Evolutionary conservation across 2,113 vertebrate species (phyloP), one percentile per base, ranked within the genome.

Genomic region (Dasyornis broadbenti): DNA sequence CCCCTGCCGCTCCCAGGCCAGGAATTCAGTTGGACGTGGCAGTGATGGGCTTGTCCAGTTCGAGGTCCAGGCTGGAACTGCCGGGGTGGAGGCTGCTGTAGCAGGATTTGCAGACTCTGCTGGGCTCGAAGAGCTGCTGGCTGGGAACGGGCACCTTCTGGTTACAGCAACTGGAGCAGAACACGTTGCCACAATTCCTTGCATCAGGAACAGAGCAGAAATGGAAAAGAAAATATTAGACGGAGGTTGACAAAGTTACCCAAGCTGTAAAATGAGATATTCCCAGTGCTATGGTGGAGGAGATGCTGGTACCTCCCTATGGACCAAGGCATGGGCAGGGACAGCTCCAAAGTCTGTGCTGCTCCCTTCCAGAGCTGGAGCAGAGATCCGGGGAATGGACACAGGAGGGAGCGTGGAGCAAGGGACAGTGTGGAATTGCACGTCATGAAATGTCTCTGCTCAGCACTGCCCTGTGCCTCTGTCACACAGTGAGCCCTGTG

Each of bases 131-230:
- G 93, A 99, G 98, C 98, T 99, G 99, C 98, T 99, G 99, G 91
- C 99, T 99, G 84, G 99, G 99, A 97, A 99, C 99, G 12, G 99
- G 99, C 96, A 99, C 98, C 98, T 99, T 99, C 99, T 99, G 99
- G 97, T 99, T 99, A 86, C 99, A 99, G 93, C 99, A 99, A 94
- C 98, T 99, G 98, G 98, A 98, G 86, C 99, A 99, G 97, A 99
- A 99, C 82, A 99, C 99, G 6, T 99, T 99, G 89, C 99, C 99
- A 75, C 99, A 99, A 97, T 99, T 99, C 99, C 99, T 99, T 98
- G 71, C 52, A n/a, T 70, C 52, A 11, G 79, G 83, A 89, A 93
- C 30, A 72, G 93, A 78, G 39, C 40, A 95, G 71, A 97, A 90
- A 97, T 0, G 82, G 89, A 94, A 91, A 66, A 66, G 18, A 28